phyloP scores from a whole-genome alignment of 64 coral and sea anemone species.

The Cladopsammia gracilis region DNA sequence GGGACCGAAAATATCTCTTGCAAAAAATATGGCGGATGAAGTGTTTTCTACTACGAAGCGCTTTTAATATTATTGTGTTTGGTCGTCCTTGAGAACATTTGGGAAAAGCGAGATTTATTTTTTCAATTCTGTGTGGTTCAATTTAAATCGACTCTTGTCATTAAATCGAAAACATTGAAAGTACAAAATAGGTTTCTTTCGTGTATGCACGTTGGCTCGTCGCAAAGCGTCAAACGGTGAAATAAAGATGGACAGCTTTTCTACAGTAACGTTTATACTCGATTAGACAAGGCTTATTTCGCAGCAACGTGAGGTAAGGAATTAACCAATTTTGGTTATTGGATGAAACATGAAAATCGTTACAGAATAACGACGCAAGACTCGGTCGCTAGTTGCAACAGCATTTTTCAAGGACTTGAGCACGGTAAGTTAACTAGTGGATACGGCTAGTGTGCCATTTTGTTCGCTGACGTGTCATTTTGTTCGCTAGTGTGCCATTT shows the following conservation, averaged over 20 bases:
- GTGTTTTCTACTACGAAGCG: neutral
- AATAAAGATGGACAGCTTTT: too few species aligned
- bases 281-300: too few species aligned
- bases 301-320: too few species aligned
- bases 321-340: too few species aligned
- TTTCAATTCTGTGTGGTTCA: neutral
- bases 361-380: too few species aligned
- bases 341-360: too few species aligned
- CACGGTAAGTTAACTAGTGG: neutral
- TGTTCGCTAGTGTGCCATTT: neutral
- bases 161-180: neutral
- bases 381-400: neutral
- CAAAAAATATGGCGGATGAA: too few species aligned
- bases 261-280: too few species aligned
- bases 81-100: neutral
- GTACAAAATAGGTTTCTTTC: neutral
- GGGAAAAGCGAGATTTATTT: neutral
- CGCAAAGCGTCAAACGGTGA: too few species aligned
- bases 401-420: neutral
- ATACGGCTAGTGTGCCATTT: neutral
- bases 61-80: neutral
- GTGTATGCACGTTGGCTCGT: neutral
- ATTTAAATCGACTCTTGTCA: neutral
- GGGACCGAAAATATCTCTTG: too few species aligned
- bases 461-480: neutral